Base-by-base conservation (phyloP, 2,888 invertebrate genomes). In the Parthenolecanium corni region DNA sequence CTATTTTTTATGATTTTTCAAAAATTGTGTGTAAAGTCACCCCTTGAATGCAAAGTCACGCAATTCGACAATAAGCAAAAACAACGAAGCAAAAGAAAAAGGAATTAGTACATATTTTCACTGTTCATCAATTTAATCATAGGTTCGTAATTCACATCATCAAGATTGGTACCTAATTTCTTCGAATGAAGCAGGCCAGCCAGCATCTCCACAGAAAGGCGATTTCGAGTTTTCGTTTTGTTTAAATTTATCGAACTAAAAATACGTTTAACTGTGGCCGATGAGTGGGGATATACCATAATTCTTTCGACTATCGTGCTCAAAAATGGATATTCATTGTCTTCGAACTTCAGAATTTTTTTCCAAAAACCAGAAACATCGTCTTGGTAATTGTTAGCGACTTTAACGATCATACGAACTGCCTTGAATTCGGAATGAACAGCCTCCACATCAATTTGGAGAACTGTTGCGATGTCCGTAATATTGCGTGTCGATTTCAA, bases 271-370 rank as follows among this genome's bases (percentile, higher is more conserved):
- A 46, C 46, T 46, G 46, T 46, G 16, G 46, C 46, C 46, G 46
- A 46, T 18, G 46, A 46, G 46, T 46, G 46, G n/a, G 46, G 46
- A 46, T 46, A 46, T 16, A 46, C 46, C 46, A 46, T 46, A 18
- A 46, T 46, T 46, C 16, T 46, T 46, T 46, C 46, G 6, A 46
- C 46, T 6, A 46, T 46, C 16, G 46, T n/a, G 16, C 46, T 46
- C 46, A 46, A 46, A 46, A 46, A 18, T 46, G 46, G 46, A 46
- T 46, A 46, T 46, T 46, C 46, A n/a, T 46, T 46, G 16, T 46
- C 46, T 46, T 46, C 46, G 46, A 18, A 18, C 16, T 46, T 46
- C 46, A 46, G 46, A 46, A 46, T 46, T 46, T 46, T 46, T 46
- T 18, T 12, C 46, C 46, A 46, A 46, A 46, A 46, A n/a, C 16